Conservation (phyloP, 2,797 vertebrate genomes). For the Pygocentrus nattereri region DNA sequence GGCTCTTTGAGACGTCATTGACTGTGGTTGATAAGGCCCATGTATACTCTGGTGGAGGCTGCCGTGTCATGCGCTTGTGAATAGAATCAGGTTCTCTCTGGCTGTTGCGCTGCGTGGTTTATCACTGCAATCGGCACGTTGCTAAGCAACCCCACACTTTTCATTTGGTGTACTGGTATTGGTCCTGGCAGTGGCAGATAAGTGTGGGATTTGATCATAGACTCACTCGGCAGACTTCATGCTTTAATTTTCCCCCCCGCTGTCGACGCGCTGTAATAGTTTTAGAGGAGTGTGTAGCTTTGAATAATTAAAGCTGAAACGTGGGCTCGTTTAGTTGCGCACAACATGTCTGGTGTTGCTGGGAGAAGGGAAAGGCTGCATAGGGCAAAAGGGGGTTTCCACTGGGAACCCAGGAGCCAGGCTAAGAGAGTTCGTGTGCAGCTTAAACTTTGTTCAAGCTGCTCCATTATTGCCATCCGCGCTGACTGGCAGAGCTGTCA, state of each 20-base stretch:
- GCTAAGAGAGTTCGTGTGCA: background rate
- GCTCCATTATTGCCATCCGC: conserved; percentile 13
- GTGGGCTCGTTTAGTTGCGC: conserved; percentile 30
- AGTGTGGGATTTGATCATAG: conserved; percentile 62
- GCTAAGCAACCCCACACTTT: conserved; percentile 64
- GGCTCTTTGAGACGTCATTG: conserved; percentile 15
- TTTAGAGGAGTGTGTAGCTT: conserved; percentile 47
- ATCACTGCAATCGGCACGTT: conserved; percentile 60
- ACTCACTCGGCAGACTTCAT: conserved; percentile 42
- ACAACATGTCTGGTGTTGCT: conserved; percentile 32
- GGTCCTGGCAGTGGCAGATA: conserved; percentile 58
- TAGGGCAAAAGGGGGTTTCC: background rate
- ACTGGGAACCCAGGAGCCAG: background rate
- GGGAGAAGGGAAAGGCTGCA: background rate
- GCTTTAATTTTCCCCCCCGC: conserved; percentile 53
- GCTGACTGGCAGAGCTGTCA: conserved; percentile 13
- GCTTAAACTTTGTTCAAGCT: conserved; percentile 8
- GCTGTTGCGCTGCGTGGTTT: conserved; percentile 44
- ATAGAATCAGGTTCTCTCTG: conserved; percentile 50
- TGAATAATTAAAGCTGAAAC: conserved; percentile 52
- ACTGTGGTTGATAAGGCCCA: conserved; percentile 20
- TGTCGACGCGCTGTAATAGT: conserved; percentile 44
- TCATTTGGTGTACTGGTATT: conserved; percentile 54
- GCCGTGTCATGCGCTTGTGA: conserved; percentile 43
- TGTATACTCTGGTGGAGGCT: background rate